Evolutionary conservation across 1,140 invertebrate genomes (phyloP).

Genomic region (Tenebrio molitor): DNA sequence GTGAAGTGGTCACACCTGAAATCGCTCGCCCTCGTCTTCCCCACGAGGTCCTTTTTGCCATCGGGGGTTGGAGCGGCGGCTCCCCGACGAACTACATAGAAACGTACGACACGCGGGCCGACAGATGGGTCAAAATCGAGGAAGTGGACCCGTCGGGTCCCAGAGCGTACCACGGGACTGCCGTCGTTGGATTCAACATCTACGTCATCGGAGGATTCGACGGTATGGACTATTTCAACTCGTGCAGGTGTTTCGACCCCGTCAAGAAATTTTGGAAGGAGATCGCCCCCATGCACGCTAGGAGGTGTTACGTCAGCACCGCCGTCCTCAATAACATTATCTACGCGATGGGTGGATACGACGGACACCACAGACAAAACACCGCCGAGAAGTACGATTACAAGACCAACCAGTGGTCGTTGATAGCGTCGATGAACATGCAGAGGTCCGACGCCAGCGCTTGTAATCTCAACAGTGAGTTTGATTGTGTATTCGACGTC

Average conservation of each 20-base stretch:
- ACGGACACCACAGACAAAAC: constrained; percentile 80
- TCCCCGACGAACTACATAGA: constrained; percentile 81
- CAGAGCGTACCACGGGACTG: constrained; percentile 80
- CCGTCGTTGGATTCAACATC: constrained; percentile 76
- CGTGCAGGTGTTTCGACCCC: constrained; percentile 76
- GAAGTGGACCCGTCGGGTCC: constrained; percentile 75
- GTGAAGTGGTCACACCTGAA: constrained; percentile 74
- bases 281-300: constrained; percentile 75
- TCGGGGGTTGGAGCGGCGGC: constrained; percentile 83
- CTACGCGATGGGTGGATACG: constrained; percentile 84
- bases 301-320: constrained; percentile 78
- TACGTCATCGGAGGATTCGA: constrained; percentile 81
- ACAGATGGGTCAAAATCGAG: constrained; percentile 78
- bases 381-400: constrained; percentile 84
- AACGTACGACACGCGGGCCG: constrained; percentile 83
- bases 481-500: not conserved
- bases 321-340: constrained; percentile 74
- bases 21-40: constrained; percentile 78
- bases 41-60: constrained; percentile 79
- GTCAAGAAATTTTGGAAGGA: constrained; percentile 75
- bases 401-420: constrained; percentile 74
- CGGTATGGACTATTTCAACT: constrained; percentile 76
- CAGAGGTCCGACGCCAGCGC: constrained; percentile 79
- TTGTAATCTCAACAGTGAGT: constrained; percentile 72
- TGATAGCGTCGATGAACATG: constrained; percentile 76